These are phyloP conservation scores for Corydoras maculifer DNA, from an alignment of 2,113 vertebrate genomes.

Conservation along the genomic window DNA sequence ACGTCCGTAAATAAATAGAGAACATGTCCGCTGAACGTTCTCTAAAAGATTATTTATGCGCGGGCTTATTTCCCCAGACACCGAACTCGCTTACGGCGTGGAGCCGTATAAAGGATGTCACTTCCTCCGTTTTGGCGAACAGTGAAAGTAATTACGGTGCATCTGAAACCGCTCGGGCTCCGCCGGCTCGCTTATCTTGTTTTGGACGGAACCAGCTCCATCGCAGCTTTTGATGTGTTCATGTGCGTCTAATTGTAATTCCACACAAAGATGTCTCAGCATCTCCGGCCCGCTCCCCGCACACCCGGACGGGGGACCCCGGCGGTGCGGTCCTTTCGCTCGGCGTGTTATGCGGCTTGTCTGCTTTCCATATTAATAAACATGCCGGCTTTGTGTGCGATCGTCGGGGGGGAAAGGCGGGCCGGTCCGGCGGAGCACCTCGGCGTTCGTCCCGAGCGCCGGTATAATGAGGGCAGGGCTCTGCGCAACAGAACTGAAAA, in stretches of 20 bases:
- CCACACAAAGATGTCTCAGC: conserved; percentile 45
- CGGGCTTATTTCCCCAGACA: conserved; percentile 39
- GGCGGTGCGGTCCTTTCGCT: conserved; percentile 19
- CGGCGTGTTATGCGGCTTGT: neutral
- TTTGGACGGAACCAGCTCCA: conserved; percentile 55
- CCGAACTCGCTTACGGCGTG: conserved; percentile 24
- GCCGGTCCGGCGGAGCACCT: neutral
- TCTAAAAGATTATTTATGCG: too few relatives aligned
- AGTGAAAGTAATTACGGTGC: conserved; percentile 55
- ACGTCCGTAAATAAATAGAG: neutral
- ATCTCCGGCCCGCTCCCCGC: conserved; percentile 20
- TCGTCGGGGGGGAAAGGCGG: neutral
- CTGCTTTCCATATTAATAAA: conserved; percentile 28
- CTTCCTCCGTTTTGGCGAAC: conserved; percentile 44
- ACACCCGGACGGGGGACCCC: conserved; percentile 41
- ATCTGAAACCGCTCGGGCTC: conserved; percentile 50
- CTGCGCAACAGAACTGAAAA: neutral
- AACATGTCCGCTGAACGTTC: too few relatives aligned
- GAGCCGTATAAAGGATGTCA: conserved; percentile 9
- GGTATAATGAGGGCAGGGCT: neutral
- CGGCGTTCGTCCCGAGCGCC: too few relatives aligned
- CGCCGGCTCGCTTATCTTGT: conserved; percentile 54
- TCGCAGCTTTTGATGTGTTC: conserved; percentile 59
- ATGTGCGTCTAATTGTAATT: conserved; percentile 59
- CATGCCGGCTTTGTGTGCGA: neutral